Evolutionary conservation across 2,797 vertebrate species (phyloP).

Genomic region (Danio choprae): DNA sequence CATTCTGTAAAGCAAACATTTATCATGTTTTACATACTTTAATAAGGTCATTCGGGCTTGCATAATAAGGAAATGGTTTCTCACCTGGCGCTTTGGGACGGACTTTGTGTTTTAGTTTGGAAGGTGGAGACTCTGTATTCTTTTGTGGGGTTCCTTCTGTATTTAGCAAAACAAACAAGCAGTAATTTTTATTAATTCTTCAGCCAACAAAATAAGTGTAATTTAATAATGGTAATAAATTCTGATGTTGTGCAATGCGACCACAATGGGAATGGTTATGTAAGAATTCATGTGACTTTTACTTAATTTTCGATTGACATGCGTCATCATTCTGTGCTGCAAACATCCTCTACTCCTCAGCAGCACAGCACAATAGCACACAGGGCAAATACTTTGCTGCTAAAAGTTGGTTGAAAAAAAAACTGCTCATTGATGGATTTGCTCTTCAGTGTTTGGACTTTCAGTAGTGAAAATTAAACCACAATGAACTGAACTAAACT

Average conservation of each 20-base stretch:
- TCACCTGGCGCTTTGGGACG: constrained; percentile 71
- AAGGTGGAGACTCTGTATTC: constrained; percentile 39
- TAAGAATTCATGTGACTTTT: neutral
- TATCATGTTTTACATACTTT: neutral
- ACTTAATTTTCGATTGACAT: too few relatives aligned
- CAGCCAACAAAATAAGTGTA: neutral
- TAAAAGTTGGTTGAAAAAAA: too few relatives aligned
- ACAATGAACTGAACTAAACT: too few relatives aligned
- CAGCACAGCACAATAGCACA: too few relatives aligned
- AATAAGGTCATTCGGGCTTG: neutral
- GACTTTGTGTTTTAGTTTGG: constrained; percentile 43
- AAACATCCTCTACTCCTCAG: too few relatives aligned
- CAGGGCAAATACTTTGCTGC: too few relatives aligned
- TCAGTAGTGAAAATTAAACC: too few relatives aligned
- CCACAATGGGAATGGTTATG: neutral
- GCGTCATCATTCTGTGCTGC: too few relatives aligned
- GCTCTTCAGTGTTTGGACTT: too few relatives aligned
- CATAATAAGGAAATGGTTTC: constrained; percentile 43
- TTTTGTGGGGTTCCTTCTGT: constrained; percentile 41
- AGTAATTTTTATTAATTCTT: neutral
- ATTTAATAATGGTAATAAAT: too few relatives aligned
- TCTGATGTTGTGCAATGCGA: too few relatives aligned
- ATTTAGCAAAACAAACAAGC: neutral
- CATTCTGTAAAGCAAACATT: constrained; percentile 71
- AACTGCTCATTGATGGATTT: too few relatives aligned